Base-by-base conservation (phyloP, 2,888 invertebrate species). In the Nesidiocoris tenuis region DNA sequence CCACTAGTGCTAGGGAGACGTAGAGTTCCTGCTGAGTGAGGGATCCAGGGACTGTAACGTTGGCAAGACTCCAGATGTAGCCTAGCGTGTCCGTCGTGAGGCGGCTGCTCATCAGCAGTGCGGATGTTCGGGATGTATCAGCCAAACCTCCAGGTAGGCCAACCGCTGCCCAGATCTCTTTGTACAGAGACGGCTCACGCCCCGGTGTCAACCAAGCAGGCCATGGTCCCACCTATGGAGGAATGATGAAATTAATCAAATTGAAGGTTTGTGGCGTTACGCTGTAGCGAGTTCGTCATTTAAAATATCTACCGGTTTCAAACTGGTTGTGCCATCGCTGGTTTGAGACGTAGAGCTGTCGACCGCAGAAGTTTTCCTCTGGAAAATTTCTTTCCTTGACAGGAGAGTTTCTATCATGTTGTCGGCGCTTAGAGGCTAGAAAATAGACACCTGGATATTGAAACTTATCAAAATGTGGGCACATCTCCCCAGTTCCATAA, bases 11-110 rank as follows among this genome's bases (percentile, higher is more conserved):
- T 54, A 86, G 80, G 56, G 84, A 83, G 12, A 84, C 81, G 76
- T 85, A 85, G 0, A 86, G 80, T 77, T 86, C 86, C 74, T 84
- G 84, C 76, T 86, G 85, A 0, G 85, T 85, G 25, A 86, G 82
- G 61, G 84, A 83, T 2, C 85, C 85, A 7, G 85, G 83, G 21
- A 85, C 84, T 61, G 84, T 85, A 78, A 83, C 83, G 80, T 86
- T 86, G 0, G 85, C 84, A 57, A 86, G 80, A 56, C 83, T 84
- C 86, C 86, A 86, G 77, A 86, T 84, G 79, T 84, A 85, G 16
- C 86, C 86, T 67, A 86, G 82, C 18, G 84, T 82, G 78, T 86
- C 85, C 0, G 85, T 84, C 0, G 85, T 82, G 68, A 86, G 81
- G 76, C 85, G 84, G 79, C 85, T 85, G n/a, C 85, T 85, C 55